These are phyloP conservation scores for Hipparchia semele DNA, from an alignment of 2,888 invertebrate genomes.

Conservation along the genomic window DNA sequence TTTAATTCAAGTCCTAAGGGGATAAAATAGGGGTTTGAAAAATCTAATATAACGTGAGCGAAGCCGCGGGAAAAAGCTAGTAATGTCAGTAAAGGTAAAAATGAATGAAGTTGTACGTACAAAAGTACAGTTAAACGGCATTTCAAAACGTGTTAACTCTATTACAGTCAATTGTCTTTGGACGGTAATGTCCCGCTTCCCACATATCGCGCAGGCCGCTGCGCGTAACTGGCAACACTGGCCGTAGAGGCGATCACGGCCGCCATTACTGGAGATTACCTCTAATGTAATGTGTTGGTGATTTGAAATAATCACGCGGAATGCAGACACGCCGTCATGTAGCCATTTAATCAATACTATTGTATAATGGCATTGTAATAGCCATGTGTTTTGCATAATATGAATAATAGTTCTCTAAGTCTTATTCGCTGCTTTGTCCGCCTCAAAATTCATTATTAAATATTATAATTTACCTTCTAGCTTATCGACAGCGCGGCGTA, in stretches of 20 bases:
- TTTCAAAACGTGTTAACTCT: constrained; percentile 23
- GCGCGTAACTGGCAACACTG: constrained; percentile 60
- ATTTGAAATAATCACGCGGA: constrained; percentile 81
- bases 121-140: constrained; percentile 3
- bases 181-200: constrained; percentile 36
- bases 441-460: too few species aligned
- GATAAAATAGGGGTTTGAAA: too few species aligned
- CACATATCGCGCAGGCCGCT: constrained; percentile 40
- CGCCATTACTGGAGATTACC: constrained; percentile 76
- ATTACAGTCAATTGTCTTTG: constrained; percentile 33
- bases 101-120: too few species aligned
- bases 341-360: constrained; percentile 69
- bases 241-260: constrained; percentile 53
- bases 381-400: constrained; percentile 22
- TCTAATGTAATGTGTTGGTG: constrained; percentile 77
- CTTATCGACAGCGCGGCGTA: too few species aligned
- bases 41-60: too few species aligned
- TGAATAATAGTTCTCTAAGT: not conserved
- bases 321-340: constrained; percentile 62
- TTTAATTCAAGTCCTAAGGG: too few species aligned
- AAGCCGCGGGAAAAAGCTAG: too few species aligned
- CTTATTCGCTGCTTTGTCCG: too few species aligned
- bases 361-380: constrained; percentile 44
- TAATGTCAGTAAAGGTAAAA: too few species aligned
- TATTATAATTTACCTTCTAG: too few species aligned